phyloP scores from a whole-genome alignment of 2,888 invertebrate species.

The Ochropleura leucogaster region DNA sequence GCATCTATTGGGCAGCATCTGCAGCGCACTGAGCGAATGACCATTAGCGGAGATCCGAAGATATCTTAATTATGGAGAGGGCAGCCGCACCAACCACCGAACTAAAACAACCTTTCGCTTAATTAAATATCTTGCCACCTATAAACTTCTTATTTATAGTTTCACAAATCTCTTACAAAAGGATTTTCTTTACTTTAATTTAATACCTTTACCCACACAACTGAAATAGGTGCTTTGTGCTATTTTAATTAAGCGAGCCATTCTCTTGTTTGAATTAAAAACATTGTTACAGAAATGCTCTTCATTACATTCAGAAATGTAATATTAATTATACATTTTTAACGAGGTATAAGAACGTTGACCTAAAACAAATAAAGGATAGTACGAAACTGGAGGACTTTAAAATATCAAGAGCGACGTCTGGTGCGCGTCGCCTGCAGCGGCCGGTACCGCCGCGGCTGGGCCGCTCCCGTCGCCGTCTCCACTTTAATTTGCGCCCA shows the following conservation, averaged over 20 bases:
- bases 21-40: conserved; percentile 54
- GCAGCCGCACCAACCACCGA: conserved; percentile 33
- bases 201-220: conserved; percentile 12
- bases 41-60: conserved; percentile 60
- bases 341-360: not conserved
- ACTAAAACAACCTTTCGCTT: conserved; percentile 34
- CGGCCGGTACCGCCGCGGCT: conserved; percentile 31
- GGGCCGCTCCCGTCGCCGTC: conserved; percentile 58
- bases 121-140: conserved; percentile 53
- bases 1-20: conserved; percentile 59
- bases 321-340: conserved; percentile 2
- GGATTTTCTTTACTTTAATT: conserved; percentile 23
- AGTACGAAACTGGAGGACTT: conserved; percentile 35
- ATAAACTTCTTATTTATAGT: conserved; percentile 25
- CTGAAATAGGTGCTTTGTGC: conserved; percentile 14
- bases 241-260: conserved; percentile 18
- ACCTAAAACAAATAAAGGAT: conserved; percentile 29
- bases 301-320: conserved; percentile 9
- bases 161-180: conserved; percentile 28
- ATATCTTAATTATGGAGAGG: conserved; percentile 61
- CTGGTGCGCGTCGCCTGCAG: conserved; percentile 55
- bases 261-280: conserved; percentile 6
- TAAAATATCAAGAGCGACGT: conserved; percentile 45
- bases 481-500: conserved; percentile 75
- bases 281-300: conserved; percentile 21